Evolutionary conservation across 2,888 invertebrate genomes (phyloP).

Genomic region (Sphinx pinastri): DNA sequence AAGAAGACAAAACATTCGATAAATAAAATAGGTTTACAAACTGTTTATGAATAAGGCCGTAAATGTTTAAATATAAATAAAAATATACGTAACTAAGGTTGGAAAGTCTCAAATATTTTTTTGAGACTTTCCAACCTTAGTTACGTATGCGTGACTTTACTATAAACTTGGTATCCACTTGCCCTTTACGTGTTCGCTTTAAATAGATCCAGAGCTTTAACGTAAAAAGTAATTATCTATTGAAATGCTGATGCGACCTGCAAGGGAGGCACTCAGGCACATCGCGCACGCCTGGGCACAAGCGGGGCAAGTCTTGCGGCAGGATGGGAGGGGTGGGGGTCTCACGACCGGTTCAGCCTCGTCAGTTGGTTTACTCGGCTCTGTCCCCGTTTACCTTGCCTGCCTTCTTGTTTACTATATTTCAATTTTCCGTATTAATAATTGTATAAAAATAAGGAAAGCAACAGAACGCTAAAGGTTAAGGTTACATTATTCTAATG

Average conservation of each 20-base stretch:
- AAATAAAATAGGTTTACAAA: too few relatives aligned
- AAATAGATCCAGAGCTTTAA: slow-evolving; percentile 28
- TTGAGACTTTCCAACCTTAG: background rate
- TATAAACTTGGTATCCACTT: slow-evolving; percentile 1
- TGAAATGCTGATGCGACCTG: slow-evolving; percentile 46
- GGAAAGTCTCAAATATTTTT: too few relatives aligned
- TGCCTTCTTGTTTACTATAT: slow-evolving; percentile 52
- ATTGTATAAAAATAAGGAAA: slow-evolving; percentile 23
- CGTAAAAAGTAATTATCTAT: slow-evolving; percentile 49
- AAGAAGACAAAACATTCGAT: too few relatives aligned
- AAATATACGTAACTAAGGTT: too few relatives aligned
- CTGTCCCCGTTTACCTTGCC: slow-evolving; percentile 70
- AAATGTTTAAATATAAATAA: too few relatives aligned
- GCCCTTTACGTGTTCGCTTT: slow-evolving; percentile 11
- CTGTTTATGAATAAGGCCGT: too few relatives aligned
- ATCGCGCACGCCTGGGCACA: slow-evolving; percentile 44
- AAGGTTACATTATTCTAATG: background rate
- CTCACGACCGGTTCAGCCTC: slow-evolving; percentile 61
- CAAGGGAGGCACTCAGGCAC: slow-evolving; percentile 64
- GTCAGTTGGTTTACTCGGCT: slow-evolving; percentile 57
- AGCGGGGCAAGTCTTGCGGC: slow-evolving; percentile 38
- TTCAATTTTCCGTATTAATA: slow-evolving; percentile 26
- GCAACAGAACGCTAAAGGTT: background rate
- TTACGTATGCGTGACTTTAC: background rate
- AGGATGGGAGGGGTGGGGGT: slow-evolving; percentile 36